A percentile compares a stretch with the other conserved stretches of the same genome.
Conservation (phyloP, 2,797 vertebrate genomes). For the Sebastes hubbsi region DNA sequence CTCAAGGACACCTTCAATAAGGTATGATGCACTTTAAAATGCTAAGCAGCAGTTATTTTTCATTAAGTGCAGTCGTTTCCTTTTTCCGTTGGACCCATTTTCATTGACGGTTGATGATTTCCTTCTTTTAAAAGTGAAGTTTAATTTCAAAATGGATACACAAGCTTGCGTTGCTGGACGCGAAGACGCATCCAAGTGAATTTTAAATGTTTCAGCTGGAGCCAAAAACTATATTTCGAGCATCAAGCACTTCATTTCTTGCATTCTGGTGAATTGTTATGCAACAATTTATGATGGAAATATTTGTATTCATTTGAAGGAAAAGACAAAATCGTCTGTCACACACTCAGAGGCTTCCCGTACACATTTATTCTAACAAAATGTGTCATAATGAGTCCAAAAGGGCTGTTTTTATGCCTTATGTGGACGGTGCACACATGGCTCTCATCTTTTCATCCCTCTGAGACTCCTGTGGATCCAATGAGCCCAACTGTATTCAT, state of each 20-base stretch:
- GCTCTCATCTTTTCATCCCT: too few species aligned
- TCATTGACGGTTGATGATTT: background rate
- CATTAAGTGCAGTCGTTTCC: background rate
- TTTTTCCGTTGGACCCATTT: background rate
- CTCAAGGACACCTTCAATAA: slow-evolving; percentile 17
- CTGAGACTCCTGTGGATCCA: too few species aligned
- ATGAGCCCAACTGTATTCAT: too few species aligned
- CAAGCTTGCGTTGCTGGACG: background rate
- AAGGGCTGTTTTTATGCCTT: too few species aligned
- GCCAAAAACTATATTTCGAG: background rate
- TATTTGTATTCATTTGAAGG: rapidly evolving
- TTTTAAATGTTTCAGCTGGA: background rate
- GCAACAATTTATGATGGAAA: background rate
- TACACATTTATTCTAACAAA: too few species aligned
- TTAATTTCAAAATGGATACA: background rate
- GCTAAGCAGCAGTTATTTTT: background rate
- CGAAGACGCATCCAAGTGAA: background rate
- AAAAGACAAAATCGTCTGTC: background rate
- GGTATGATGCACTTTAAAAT: background rate
- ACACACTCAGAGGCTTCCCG: background rate
- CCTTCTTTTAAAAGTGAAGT: background rate
- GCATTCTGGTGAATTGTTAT: background rate
- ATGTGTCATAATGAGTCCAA: too few species aligned
- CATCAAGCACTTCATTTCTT: background rate
- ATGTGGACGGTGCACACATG: rapidly evolving